These are phyloP conservation scores for Ondatra zibethicus DNA, from an alignment of 2,113 vertebrate species.

Conservation along the genomic window DNA sequence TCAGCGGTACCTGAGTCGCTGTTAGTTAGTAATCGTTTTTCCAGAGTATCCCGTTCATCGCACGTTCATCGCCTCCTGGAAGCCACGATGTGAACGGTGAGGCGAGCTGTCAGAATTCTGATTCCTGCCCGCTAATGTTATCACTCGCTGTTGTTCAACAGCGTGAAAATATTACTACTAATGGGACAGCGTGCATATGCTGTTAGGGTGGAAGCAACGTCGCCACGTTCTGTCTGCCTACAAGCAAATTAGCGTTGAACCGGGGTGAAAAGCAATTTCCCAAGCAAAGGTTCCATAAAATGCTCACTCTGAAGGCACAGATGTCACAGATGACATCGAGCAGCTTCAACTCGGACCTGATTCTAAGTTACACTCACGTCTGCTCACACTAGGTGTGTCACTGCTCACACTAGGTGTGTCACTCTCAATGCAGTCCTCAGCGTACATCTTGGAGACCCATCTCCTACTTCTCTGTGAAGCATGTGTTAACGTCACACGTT, in stretches of 20 bases:
- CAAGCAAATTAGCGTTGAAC: slow-evolving; percentile 72
- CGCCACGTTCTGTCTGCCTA: slow-evolving; percentile 78
- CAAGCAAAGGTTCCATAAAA: slow-evolving; percentile 62
- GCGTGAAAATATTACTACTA: slow-evolving; percentile 89
- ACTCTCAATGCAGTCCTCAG: neutral
- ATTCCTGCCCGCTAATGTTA: slow-evolving; percentile 88
- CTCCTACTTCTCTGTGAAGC: neutral
- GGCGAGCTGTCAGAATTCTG: slow-evolving; percentile 86
- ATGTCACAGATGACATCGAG: neutral
- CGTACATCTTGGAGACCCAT: neutral
- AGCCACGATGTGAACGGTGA: slow-evolving; percentile 81
- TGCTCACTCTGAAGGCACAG: slow-evolving; percentile 34
- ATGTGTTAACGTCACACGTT: neutral
- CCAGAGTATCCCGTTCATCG: slow-evolving; percentile 84
- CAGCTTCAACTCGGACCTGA: neutral
- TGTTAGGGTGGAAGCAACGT: slow-evolving; percentile 85
- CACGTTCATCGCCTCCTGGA: slow-evolving; percentile 81
- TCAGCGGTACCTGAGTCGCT: slow-evolving; percentile 38
- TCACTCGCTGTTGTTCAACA: slow-evolving; percentile 87
- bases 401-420: neutral
- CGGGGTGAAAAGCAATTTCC: slow-evolving; percentile 42
- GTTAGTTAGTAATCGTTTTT: slow-evolving; percentile 75
- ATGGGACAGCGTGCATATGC: slow-evolving; percentile 88
- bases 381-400: neutral
- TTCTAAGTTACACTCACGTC: neutral